These are phyloP conservation scores for Phaethon lepturus DNA, from an alignment of 2,113 vertebrate species.

Conservation along the genomic window DNA sequence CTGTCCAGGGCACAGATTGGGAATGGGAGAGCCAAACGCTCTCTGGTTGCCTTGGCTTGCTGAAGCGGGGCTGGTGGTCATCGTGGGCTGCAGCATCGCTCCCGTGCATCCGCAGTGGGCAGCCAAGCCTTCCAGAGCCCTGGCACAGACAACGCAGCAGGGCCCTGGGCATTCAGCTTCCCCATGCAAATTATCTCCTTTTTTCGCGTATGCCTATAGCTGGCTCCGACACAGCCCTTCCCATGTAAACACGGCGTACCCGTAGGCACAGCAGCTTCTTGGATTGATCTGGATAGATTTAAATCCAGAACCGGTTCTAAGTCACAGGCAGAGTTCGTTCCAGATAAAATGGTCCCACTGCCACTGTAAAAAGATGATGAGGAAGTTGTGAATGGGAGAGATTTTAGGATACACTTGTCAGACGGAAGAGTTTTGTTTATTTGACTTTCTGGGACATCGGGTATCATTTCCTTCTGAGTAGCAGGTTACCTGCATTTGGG, in stretches of 20 bases:
- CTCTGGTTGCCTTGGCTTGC: not conserved
- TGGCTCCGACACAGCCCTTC: not conserved
- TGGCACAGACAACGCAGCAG: accelerated
- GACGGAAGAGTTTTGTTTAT: not conserved
- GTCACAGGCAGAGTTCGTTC: not conserved
- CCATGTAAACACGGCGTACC: not conserved
- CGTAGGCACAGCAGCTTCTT: not conserved
- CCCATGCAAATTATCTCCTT: not conserved
- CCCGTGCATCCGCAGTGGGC: not conserved
- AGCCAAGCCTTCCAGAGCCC: not conserved
- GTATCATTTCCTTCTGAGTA: not conserved
- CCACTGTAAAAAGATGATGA: not conserved
- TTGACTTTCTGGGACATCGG: not conserved
- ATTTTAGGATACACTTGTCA: not conserved
- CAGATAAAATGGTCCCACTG: not conserved
- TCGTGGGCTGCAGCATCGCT: not conserved
- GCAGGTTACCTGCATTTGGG: not conserved
- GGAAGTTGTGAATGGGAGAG: not conserved
- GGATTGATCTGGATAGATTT: not conserved
- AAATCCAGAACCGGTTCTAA: not conserved
- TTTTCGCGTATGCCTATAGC: not conserved
- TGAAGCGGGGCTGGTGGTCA: too few species aligned
- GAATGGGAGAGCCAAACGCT: not conserved
- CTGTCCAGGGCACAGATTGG: not conserved
- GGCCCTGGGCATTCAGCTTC: not conserved